phyloP scores from a whole-genome alignment of 2,888 invertebrate genomes.

The Gonocerus acuteangulatus region DNA sequence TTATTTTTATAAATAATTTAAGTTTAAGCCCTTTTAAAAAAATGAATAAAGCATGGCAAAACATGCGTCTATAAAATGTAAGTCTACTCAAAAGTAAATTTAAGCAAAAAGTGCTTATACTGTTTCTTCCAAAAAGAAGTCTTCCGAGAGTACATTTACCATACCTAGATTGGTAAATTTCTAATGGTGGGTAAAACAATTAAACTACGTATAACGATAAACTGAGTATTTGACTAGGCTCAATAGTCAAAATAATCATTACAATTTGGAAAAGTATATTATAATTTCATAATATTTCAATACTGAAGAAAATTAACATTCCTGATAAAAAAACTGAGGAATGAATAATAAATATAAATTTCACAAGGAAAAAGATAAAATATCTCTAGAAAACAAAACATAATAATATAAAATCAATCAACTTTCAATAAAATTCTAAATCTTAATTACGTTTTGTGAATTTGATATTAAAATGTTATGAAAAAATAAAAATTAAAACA shows the following conservation, averaged over 20 bases:
- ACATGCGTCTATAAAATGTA: not conserved
- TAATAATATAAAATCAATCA: slow-evolving; percentile 17
- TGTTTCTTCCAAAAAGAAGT: slow-evolving; percentile 23
- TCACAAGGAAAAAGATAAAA: slow-evolving; percentile 15
- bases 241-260: slow-evolving; percentile 19
- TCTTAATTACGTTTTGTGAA: not conserved
- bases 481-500: slow-evolving; percentile 2
- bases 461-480: slow-evolving; percentile 1
- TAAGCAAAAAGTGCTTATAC: slow-evolving; percentile 27
- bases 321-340: slow-evolving; percentile 4
- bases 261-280: slow-evolving; percentile 27
- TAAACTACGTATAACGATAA: not conserved
- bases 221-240: slow-evolving; percentile 21
- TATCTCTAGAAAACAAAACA: slow-evolving; percentile 6
- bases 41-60: too few species aligned
- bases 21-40: too few species aligned
- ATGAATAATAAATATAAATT: slow-evolving; percentile 11
- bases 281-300: slow-evolving; percentile 27
- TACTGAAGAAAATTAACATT: slow-evolving; percentile 8
- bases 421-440: slow-evolving; percentile 13
- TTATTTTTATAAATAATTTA: not conserved
- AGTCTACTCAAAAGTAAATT: slow-evolving; percentile 9
- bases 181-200: slow-evolving; percentile 1
- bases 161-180: slow-evolving; percentile 18
- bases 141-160: slow-evolving; percentile 12